phyloP scores from a whole-genome alignment of 2,113 vertebrate species.

The Hippocampus comes region DNA sequence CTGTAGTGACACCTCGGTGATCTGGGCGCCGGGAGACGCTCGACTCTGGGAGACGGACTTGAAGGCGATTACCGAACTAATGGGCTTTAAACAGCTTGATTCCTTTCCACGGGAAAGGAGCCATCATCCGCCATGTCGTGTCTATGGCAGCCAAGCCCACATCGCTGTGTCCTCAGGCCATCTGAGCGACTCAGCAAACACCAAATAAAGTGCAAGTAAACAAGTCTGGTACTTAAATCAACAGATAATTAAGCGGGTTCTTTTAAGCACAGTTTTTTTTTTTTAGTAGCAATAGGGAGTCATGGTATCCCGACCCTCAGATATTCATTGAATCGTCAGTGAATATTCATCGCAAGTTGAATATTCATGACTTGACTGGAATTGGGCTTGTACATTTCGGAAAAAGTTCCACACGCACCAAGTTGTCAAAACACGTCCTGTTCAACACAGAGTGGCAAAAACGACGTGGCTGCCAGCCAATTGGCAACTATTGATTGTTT shows the following conservation, averaged over 20 bases:
- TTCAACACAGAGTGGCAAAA: too few relatives aligned
- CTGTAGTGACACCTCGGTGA: conserved; percentile 48
- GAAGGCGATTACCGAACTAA: conserved; percentile 59
- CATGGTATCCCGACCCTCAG: background rate
- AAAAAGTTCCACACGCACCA: background rate
- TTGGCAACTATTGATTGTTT: too few relatives aligned
- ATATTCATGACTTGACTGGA: too few relatives aligned
- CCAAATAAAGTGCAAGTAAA: conserved; percentile 14
- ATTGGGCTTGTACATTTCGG: background rate
- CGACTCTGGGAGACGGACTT: conserved; percentile 5
- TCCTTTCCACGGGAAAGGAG: conserved; percentile 58
- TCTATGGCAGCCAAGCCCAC: conserved; percentile 21
- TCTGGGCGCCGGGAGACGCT: conserved; percentile 27
- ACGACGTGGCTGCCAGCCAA: too few relatives aligned
- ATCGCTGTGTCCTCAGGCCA: conserved; percentile 27
- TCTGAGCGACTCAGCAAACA: conserved; percentile 35
- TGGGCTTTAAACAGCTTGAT: conserved; percentile 48
- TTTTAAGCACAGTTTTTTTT: too few relatives aligned
- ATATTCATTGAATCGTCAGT: background rate
- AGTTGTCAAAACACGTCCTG: too few relatives aligned
- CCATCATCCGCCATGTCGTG: conserved; percentile 48
- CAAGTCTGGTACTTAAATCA: conserved; percentile 10
- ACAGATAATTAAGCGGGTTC: background rate
- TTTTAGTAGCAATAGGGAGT: too few relatives aligned
- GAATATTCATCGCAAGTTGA: too few relatives aligned